Base-by-base conservation (phyloP, 1,140 invertebrate species). In the Drosophila prosaltans region DNA sequence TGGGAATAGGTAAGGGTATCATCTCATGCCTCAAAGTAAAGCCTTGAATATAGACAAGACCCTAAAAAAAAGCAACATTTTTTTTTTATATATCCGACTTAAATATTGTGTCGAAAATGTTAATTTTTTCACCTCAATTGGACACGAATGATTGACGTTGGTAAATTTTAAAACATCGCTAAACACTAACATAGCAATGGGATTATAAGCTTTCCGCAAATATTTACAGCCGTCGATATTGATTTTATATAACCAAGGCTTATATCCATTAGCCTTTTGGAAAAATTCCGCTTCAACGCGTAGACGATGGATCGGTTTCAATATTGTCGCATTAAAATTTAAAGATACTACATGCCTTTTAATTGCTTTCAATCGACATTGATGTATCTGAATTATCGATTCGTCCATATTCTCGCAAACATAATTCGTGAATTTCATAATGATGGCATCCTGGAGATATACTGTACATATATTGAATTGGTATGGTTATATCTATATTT, bases 131-230 rank as follows among this genome's bases (percentile, higher is more conserved):
- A 65, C 62, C 48, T 21, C 7, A 4, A 32, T 6, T 10, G 41
- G 48, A 54, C 48, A 55, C 4, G 48, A n/a, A 26, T 63, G 61
- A 32, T 63, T 63, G 1, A 63, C 26, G 43, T 63, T 63, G 2
- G 61, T 16, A 51, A 51, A 63, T 10, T 16, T 5, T 3, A 45
- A 3, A 63, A 7, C 7, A 9, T 63, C 7, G 6, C 28, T 16
- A n/a, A 32, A 1, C 9, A 28, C 32, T 9, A n/a, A 9, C 21
- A 63, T 2, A 28, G 41, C 28, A 4, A 45, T 48, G 1, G 45
- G 45, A 24, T 48, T 48, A 24, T 48, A 48, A 9, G 45, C 2
- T 48, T 9, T 48, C 8, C 5, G 2, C 7, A 63, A 5, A n/a
- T 16, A 63, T 30, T 10, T 21, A 28, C 60, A 63, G n/a, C 8